Conservation (phyloP, 2,888 invertebrate species). For the Timema cristinae region DNA sequence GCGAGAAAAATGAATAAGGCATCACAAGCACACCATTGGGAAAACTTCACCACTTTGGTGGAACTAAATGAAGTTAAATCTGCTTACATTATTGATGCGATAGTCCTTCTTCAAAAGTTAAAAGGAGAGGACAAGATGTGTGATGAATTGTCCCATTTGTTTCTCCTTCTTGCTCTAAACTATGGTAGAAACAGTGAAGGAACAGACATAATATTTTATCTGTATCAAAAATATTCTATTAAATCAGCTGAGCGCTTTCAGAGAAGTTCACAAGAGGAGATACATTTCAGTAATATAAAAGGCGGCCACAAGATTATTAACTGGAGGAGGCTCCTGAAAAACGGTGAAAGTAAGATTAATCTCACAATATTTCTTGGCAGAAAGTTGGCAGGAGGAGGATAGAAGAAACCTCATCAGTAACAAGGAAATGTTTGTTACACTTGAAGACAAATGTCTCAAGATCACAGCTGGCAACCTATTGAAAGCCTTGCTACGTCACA, state of each 20-base stretch:
- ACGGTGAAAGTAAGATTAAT: neutral
- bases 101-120: too few relatives aligned
- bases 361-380: neutral
- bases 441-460: neutral
- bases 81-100: too few relatives aligned
- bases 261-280: neutral
- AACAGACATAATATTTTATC: neutral
- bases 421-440: conserved; percentile 10
- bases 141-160: neutral
- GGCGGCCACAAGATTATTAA: neutral
- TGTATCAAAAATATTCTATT: neutral
- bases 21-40: too few relatives aligned
- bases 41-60: too few relatives aligned
- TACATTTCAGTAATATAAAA: neutral
- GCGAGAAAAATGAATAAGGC: too few relatives aligned
- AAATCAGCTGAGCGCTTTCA: neutral
- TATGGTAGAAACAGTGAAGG: neutral
- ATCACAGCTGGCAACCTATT: conserved; percentile 1
- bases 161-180: neutral
- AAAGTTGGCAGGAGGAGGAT: conserved; percentile 2
- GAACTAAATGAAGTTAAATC: too few relatives aligned
- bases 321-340: conserved; percentile 4
- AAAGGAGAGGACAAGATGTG: conserved; percentile 1
- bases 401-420: conserved; percentile 3
- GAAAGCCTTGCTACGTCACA: neutral